Conservation (phyloP, 2,888 invertebrate species). For the Volucella bombylans region DNA sequence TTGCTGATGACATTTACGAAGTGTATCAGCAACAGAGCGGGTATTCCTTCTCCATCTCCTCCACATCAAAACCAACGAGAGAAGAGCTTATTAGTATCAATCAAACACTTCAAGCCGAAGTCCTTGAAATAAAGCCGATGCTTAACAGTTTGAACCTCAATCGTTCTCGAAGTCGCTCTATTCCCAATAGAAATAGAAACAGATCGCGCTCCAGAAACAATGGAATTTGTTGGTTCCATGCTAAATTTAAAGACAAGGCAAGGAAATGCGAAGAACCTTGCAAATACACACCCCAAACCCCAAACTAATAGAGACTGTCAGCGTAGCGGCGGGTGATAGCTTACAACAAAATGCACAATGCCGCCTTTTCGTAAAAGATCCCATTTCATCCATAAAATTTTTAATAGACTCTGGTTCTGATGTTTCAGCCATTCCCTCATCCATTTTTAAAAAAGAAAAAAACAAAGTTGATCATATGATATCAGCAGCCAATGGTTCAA, state of each 20-base stretch:
- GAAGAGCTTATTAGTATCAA: no score
- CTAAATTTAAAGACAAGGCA: constrained; percentile 3
- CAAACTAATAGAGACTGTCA: constrained; percentile 1
- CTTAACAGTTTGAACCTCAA: no score
- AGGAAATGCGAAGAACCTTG: not conserved
- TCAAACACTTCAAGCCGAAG: no score
- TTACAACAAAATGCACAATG: not conserved
- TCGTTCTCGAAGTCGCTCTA: not conserved
- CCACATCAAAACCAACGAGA: no score
- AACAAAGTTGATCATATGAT: constrained; percentile 4
- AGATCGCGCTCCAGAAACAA: not conserved
- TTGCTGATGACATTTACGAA: no score
- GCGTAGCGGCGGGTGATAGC: constrained; percentile 17
- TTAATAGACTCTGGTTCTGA: constrained; percentile 43
- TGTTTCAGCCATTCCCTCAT: constrained; percentile 15
- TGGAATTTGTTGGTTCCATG: constrained; percentile 3
- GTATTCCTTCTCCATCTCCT: no score
- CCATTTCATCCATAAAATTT: constrained; percentile 13
- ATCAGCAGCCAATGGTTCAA: constrained; percentile 44
- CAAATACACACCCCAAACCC: no score
- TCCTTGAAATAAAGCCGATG: no score
- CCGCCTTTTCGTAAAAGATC: constrained; percentile 31
- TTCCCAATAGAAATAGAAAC: not conserved
- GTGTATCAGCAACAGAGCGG: no score
- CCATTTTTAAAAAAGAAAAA: not conserved